phyloP scores from a whole-genome alignment of 2,888 invertebrate genomes.

The Agonopterix subpropinquella region DNA sequence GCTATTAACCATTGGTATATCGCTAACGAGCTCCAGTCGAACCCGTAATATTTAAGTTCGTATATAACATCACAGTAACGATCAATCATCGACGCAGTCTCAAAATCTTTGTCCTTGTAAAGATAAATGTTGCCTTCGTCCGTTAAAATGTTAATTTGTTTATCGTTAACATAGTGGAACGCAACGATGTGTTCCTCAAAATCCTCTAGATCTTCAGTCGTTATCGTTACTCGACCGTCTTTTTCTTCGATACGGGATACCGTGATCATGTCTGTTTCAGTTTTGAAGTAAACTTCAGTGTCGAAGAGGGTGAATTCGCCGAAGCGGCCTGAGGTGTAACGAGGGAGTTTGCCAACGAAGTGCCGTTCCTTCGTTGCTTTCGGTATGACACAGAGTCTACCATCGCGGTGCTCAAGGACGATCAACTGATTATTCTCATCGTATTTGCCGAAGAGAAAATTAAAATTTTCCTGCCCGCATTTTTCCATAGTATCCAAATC shows the following conservation, averaged over 20 bases:
- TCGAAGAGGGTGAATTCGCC: not conserved
- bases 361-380: not conserved
- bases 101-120: not conserved
- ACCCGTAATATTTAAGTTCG: not conserved
- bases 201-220: not conserved
- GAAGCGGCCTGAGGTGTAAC: not conserved
- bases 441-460: not conserved
- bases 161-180: not conserved
- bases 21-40: not conserved
- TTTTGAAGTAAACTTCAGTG: not conserved
- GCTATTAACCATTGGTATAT: not conserved
- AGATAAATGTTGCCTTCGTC: not conserved
- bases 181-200: not conserved
- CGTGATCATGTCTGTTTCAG: not conserved
- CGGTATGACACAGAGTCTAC: not conserved
- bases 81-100: not conserved
- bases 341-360: not conserved
- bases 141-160: not conserved
- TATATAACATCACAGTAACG: not conserved
- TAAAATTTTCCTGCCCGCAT: not conserved
- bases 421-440: not conserved
- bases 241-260: not conserved
- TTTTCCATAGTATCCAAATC: not conserved
- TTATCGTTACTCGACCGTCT: not conserved
- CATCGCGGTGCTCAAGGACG: not conserved